A percentile compares a stretch with the other conserved stretches of the same genome.
These are phyloP conservation scores for Ruditapes philippinarum DNA, from an alignment of 1,140 invertebrate genomes.

Conservation along the genomic window DNA sequence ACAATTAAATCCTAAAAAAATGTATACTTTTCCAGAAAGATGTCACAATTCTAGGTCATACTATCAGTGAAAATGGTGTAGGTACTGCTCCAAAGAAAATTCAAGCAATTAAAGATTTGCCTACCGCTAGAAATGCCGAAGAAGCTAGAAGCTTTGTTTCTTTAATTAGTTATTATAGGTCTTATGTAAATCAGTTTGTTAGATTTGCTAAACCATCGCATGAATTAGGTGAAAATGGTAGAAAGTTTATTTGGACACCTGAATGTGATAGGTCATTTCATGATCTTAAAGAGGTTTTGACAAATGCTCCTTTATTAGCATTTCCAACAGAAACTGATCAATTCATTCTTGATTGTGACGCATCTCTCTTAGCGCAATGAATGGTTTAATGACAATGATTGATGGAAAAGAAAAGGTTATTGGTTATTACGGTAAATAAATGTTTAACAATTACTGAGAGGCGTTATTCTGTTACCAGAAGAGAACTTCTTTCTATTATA, in stretches of 20 bases:
- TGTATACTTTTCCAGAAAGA: constrained; percentile 13
- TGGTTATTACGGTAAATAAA: constrained; percentile 70
- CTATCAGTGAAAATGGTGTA: background rate
- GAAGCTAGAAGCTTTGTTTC: constrained; percentile 68
- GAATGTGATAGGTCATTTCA: constrained; percentile 71
- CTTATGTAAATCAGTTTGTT: constrained; percentile 53
- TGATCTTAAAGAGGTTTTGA: constrained; percentile 60
- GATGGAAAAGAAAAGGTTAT: constrained; percentile 71
- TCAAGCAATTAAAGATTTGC: constrained; percentile 52
- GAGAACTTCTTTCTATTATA: constrained; percentile 70
- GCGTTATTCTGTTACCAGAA: constrained; percentile 85
- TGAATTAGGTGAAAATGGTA: constrained; percentile 51
- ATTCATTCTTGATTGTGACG: constrained; percentile 76
- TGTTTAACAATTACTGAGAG: constrained; percentile 82
- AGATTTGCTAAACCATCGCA: constrained; percentile 61
- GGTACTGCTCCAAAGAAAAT: constrained; percentile 28
- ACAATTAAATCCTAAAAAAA: background rate
- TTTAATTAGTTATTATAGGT: constrained; percentile 54
- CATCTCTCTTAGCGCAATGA: constrained; percentile 71
- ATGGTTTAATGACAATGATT: constrained; percentile 76
- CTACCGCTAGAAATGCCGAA: constrained; percentile 56
- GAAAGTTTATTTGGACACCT: constrained; percentile 47
- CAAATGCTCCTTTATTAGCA: constrained; percentile 56
- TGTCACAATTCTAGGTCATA: background rate
- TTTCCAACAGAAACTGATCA: constrained; percentile 13